Conservation (phyloP, 2,888 invertebrate species). For the Diogma glabrata region DNA sequence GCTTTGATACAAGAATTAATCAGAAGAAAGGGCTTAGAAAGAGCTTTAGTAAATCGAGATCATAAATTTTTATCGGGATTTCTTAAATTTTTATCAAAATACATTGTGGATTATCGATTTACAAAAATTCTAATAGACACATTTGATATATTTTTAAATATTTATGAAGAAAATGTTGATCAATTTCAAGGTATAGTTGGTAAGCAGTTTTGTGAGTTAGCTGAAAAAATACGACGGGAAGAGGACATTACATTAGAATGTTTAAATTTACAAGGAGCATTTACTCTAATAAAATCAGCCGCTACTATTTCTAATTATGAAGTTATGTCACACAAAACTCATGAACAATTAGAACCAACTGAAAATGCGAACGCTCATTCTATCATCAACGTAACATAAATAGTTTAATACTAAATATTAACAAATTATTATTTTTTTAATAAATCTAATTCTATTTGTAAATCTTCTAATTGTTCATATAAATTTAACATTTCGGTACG, state of each 20-base stretch:
- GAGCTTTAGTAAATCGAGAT: constrained; percentile 62
- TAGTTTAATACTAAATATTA: not conserved
- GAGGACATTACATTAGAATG: constrained; percentile 51
- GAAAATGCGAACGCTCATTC: not conserved
- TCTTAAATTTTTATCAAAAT: constrained; percentile 61
- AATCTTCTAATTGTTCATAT: constrained; percentile 41
- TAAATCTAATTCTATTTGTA: constrained; percentile 38
- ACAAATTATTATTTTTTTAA: constrained; percentile 18
- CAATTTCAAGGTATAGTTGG: constrained; percentile 49
- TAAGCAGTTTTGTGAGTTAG: constrained; percentile 47
- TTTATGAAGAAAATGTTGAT: constrained; percentile 54
- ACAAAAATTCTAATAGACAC: constrained; percentile 63
- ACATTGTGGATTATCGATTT: constrained; percentile 63
- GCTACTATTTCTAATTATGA: constrained; percentile 38
- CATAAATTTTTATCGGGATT: constrained; percentile 53
- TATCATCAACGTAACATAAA: constrained; percentile 6
- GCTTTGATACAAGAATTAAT: constrained; percentile 77
- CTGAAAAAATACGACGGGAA: constrained; percentile 52
- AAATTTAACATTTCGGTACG: constrained; percentile 39
- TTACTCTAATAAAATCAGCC: constrained; percentile 53
- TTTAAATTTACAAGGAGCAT: constrained; percentile 54
- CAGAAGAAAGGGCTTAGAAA: constrained; percentile 63
- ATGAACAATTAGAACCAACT: not conserved
- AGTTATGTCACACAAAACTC: constrained; percentile 12
- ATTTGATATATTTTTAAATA: constrained; percentile 60